Conservation (phyloP, 2,113 vertebrate species). For the Oriolus oriolus region DNA sequence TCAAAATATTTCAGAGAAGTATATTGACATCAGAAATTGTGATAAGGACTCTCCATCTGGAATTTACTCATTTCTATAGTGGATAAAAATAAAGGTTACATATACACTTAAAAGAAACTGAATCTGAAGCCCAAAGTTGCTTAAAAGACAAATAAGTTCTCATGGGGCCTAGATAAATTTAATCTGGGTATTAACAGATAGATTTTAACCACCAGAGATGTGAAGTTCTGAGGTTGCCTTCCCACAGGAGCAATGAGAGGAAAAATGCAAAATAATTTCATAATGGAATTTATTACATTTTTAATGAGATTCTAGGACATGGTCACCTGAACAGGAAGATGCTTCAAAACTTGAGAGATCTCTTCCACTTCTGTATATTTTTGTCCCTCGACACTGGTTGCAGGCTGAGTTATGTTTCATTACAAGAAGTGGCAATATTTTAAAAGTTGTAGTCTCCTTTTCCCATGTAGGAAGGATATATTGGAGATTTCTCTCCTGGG, state of each 20-base stretch:
- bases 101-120: background rate
- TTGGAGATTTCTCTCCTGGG: background rate
- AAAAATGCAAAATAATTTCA: constrained; percentile 17
- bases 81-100: background rate
- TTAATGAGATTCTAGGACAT: constrained; percentile 45
- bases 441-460: background rate
- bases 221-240: background rate
- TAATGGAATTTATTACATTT: constrained; percentile 19
- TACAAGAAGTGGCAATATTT: background rate
- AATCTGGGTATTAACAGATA: constrained; percentile 14
- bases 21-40: background rate
- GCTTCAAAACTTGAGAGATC: background rate
- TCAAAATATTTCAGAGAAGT: background rate
- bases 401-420: background rate
- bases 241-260: background rate
- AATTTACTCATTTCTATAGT: background rate
- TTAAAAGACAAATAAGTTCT: constrained; percentile 24
- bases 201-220: background rate
- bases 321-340: background rate
- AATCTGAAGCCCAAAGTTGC: background rate
- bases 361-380: background rate
- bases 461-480: background rate
- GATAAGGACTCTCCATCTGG: background rate
- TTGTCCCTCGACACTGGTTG: background rate
- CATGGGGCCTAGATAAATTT: background rate